Conservation (phyloP, 2,797 vertebrate genomes). For the Notamacropus eugenii region DNA sequence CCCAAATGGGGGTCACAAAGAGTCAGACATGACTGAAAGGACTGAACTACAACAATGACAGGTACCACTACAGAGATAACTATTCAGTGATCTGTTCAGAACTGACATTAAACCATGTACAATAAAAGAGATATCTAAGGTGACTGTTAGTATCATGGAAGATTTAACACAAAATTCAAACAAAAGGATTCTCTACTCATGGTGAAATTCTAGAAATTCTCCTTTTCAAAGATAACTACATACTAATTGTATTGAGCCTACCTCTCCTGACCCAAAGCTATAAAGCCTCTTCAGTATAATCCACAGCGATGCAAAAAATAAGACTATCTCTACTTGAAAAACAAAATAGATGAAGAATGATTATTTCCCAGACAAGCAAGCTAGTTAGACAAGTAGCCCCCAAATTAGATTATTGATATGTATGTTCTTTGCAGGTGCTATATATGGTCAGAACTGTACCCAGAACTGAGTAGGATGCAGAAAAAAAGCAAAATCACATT, state of each 20-base stretch:
- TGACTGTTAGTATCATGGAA: not conserved
- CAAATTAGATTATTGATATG: not conserved
- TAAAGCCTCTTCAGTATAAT: not conserved
- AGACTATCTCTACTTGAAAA: not conserved
- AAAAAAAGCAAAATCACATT: not conserved
- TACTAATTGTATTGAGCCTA: not conserved
- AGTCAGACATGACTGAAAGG: not conserved
- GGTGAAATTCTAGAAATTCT: not conserved
- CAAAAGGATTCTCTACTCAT: not conserved
- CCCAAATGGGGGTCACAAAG: not conserved
- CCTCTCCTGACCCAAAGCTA: not conserved
- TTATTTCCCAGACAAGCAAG: not conserved
- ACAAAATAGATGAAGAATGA: not conserved
- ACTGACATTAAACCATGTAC: not conserved
- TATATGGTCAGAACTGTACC: not conserved
- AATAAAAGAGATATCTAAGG: not conserved
- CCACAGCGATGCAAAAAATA: not conserved
- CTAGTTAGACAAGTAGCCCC: not conserved
- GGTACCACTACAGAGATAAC: not conserved
- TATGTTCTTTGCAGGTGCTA: not conserved
- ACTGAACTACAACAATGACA: not conserved
- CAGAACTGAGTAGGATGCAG: not conserved
- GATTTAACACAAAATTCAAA: not conserved
- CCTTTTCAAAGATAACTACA: not conserved
- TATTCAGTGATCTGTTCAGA: not conserved